phyloP scores from a whole-genome alignment of 2,888 invertebrate genomes.

The Mylabris sibirica region DNA sequence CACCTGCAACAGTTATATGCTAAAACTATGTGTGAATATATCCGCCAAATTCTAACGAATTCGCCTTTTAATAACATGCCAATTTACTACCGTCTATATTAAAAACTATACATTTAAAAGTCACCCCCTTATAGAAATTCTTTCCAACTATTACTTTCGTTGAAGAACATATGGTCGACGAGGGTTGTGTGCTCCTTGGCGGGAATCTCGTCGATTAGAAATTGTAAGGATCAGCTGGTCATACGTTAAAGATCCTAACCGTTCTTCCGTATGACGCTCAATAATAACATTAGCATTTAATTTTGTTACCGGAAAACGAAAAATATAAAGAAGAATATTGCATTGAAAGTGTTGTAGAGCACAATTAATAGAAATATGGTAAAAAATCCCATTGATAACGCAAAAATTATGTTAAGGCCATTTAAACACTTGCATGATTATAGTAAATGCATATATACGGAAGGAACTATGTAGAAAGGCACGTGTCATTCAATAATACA shows the following conservation, averaged over 20 bases:
- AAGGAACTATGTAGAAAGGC: conserved; percentile 38
- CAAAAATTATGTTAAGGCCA: conserved; percentile 23
- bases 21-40: neutral
- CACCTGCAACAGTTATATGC: conserved; percentile 30
- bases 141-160: conserved; percentile 22
- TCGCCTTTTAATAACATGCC: conserved; percentile 15
- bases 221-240: conserved; percentile 43
- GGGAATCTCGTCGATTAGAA: conserved; percentile 41
- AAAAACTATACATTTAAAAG: conserved; percentile 17
- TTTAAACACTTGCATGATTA: conserved; percentile 7
- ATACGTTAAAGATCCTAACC: conserved; percentile 44
- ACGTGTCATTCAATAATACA: conserved; percentile 52
- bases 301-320: conserved; percentile 18
- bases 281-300: conserved; percentile 51
- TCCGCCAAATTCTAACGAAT: neutral
- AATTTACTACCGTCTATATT: conserved; percentile 22
- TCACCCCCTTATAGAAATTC: conserved; percentile 14
- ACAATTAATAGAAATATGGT: neutral
- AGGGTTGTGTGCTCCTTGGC: conserved; percentile 44
- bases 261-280: conserved; percentile 48
- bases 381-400: conserved; percentile 19
- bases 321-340: neutral
- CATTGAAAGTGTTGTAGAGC: neutral
- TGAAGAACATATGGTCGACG: conserved; percentile 42
- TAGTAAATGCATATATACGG: conserved; percentile 14